Conservation (phyloP, 2,797 vertebrate species). For the Notoglanidium macrostoma region DNA sequence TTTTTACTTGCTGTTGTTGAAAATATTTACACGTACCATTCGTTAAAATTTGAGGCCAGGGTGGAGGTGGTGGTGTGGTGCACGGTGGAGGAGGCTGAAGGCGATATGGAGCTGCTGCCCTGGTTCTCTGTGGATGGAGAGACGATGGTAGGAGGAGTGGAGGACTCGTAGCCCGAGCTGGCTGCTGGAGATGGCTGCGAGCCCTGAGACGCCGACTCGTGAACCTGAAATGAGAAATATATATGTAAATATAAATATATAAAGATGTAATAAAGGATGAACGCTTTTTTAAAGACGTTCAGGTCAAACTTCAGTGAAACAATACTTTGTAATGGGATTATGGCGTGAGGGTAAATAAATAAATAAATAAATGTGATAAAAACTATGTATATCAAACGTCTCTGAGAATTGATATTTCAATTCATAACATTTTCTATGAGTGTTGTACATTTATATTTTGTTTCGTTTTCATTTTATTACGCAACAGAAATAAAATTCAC, state of each 20-base stretch:
- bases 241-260: background rate
- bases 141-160: constrained; percentile 97
- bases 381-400: background rate
- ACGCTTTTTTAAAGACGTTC: no score
- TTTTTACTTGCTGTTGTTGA: constrained; percentile 68
- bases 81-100: constrained; percentile 91
- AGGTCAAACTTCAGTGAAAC: background rate
- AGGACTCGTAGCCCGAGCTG: constrained; percentile 98
- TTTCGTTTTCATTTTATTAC: background rate
- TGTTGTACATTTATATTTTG: background rate
- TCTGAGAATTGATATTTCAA: background rate
- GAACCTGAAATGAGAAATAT: constrained; percentile 80
- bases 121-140: constrained; percentile 98
- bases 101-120: constrained; percentile 95
- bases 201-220: constrained; percentile 90
- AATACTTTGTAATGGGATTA: background rate
- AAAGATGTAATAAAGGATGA: background rate
- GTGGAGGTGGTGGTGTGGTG: constrained; percentile 96
- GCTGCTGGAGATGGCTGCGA: constrained; percentile 96
- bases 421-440: background rate
- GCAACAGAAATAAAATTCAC: background rate
- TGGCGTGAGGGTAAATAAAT: background rate
- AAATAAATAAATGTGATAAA: background rate
- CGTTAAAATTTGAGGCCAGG: constrained; percentile 99
- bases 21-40: constrained; percentile 99